Percentiles rank a stretch among this genome's conserved stretches.
Evolutionary conservation across 2,113 vertebrate genomes (phyloP).

Genomic region (Tachysurus vachellii): DNA sequence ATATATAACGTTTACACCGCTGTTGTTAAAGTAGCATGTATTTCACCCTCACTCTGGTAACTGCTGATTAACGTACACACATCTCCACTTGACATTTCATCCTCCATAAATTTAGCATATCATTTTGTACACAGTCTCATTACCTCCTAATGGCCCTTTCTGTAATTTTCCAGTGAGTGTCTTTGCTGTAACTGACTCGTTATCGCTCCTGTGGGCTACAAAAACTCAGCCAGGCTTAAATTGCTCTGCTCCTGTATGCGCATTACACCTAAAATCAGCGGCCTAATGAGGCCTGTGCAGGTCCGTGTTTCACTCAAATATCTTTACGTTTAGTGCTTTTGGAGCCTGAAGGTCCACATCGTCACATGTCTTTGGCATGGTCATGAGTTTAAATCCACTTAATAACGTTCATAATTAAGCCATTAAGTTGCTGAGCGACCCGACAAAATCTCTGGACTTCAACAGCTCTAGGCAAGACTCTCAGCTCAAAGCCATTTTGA

Average conservation of each 20-base stretch:
- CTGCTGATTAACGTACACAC: background rate
- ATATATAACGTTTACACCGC: too few relatives aligned
- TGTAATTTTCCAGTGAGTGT: background rate
- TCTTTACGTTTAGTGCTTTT: background rate
- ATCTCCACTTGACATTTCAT: conserved; percentile 7
- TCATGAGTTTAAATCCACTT: background rate
- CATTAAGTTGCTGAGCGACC: conserved; percentile 9
- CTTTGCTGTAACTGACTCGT: background rate
- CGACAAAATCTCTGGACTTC: background rate
- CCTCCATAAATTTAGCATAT: background rate
- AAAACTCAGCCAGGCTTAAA: conserved; percentile 34
- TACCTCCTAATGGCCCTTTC: background rate
- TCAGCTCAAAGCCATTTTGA: background rate
- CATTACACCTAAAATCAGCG: conserved; percentile 25
- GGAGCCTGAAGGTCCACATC: background rate
- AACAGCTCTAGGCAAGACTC: background rate
- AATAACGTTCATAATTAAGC: background rate
- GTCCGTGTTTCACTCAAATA: background rate
- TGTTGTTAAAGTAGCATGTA: background rate
- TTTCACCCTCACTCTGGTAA: background rate
- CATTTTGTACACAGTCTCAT: background rate
- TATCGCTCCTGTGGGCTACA: conserved; percentile 35
- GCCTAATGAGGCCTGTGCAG: conserved; percentile 33
- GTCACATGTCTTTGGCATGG: background rate
- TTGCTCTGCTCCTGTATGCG: background rate